Percentiles rank a stretch among this genome's conserved stretches.
Conservation (phyloP, 2,797 vertebrate genomes). For the Pygocentrus nattereri region DNA sequence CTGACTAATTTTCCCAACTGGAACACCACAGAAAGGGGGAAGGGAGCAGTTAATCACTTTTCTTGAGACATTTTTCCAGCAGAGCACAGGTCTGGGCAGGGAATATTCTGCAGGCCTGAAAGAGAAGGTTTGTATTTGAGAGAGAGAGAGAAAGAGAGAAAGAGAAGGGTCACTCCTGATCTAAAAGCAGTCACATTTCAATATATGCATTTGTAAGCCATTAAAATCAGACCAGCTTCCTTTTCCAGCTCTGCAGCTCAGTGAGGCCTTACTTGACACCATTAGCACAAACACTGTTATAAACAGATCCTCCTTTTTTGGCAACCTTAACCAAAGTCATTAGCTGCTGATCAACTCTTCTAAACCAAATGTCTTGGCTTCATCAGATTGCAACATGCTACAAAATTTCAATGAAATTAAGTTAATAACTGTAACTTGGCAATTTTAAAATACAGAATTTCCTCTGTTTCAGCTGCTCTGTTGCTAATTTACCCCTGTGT, state of each 20-base stretch:
- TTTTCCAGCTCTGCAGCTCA: not conserved
- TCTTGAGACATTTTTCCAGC: conserved; percentile 65
- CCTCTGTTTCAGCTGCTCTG: not conserved
- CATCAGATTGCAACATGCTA: not conserved
- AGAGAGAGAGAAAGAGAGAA: conserved; percentile 9
- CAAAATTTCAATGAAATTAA: not conserved
- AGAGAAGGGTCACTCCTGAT: not conserved
- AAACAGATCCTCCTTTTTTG: not conserved
- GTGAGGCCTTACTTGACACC: not conserved
- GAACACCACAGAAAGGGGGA: conserved; percentile 54
- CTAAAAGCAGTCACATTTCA: not conserved
- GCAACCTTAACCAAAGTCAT: not conserved
- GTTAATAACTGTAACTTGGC: not conserved
- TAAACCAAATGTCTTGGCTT: not conserved
- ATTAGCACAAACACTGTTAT: not conserved
- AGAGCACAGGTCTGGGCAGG: conserved; percentile 62
- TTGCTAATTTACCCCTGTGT: not conserved
- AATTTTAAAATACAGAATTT: not conserved
- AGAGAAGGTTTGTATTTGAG: conserved; percentile 16
- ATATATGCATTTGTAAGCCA: not conserved
- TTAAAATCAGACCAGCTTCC: not conserved
- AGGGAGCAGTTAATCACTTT: conserved; percentile 57
- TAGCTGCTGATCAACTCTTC: not conserved
- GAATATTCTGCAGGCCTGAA: conserved; percentile 50
- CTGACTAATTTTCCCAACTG: conserved; percentile 66